Conservation (phyloP, 2,113 vertebrate species). For the Martes martes region DNA sequence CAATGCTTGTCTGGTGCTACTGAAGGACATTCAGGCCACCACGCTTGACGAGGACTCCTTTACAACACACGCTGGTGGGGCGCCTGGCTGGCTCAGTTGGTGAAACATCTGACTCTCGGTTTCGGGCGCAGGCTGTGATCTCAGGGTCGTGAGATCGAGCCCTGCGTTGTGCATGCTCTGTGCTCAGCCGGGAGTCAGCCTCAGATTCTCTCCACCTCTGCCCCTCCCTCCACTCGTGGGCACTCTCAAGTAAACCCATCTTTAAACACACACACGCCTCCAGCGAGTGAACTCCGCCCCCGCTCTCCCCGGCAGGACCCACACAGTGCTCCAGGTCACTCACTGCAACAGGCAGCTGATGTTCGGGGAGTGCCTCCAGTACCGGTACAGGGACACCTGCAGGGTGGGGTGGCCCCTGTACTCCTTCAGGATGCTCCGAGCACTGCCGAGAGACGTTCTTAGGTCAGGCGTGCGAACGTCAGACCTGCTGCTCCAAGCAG, state of each 20-base stretch:
- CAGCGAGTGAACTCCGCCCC: rapidly evolving
- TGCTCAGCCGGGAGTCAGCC: neutral
- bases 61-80: too few species aligned
- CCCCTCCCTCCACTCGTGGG: too few species aligned
- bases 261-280: too few species aligned
- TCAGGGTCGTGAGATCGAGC: neutral
- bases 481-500: rapidly evolving
- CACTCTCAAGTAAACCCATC: too few species aligned
- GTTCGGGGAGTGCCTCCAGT: constrained; percentile 80
- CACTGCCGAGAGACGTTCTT: constrained; percentile 44
- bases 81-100: too few species aligned
- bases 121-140: neutral
- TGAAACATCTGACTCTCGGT: neutral
- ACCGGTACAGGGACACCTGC: constrained; percentile 74
- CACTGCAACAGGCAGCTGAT: constrained; percentile 80
- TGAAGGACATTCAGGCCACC: rapidly evolving
- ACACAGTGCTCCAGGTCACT: neutral
- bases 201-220: neutral
- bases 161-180: too few species aligned
- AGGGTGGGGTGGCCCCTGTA: constrained; percentile 77
- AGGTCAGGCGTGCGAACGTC: rapidly evolving
- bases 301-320: rapidly evolving
- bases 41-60: rapidly evolving
- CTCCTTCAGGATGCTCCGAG: constrained; percentile 62
- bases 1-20: rapidly evolving